phyloP scores from a whole-genome alignment of 2,888 invertebrate species.

The Drosophila fulvimacula region DNA sequence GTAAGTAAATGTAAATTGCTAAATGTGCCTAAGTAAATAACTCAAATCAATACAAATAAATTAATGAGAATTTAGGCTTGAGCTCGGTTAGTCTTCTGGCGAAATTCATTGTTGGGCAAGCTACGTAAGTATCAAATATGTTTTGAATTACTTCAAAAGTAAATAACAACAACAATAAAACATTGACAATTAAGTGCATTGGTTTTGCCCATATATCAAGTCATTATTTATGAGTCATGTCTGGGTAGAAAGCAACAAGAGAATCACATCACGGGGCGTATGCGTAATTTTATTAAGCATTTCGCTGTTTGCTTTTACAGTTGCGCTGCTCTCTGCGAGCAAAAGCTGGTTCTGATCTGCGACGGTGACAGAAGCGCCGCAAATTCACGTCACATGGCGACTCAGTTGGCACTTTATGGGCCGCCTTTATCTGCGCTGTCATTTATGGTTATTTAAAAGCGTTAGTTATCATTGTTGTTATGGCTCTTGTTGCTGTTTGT shows the following conservation, averaged over 20 bases:
- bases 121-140: conserved; percentile 11
- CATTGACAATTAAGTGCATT: conserved; percentile 12
- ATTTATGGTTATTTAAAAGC: conserved; percentile 60
- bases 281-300: conserved; percentile 51
- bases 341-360: conserved; percentile 43
- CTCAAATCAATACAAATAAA: too few species aligned
- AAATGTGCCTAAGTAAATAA: too few species aligned
- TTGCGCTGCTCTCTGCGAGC: conserved; percentile 20
- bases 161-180: neutral
- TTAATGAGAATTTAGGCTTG: too few species aligned
- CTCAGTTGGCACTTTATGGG: conserved; percentile 56
- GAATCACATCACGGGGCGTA: conserved; percentile 39
- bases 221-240: conserved; percentile 45
- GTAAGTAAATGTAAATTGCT: too few species aligned
- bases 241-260: neutral
- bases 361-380: conserved; percentile 49
- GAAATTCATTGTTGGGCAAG: neutral
- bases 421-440: conserved; percentile 58
- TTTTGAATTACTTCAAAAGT: conserved; percentile 2
- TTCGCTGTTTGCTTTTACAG: conserved; percentile 43
- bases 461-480: conserved; percentile 62
- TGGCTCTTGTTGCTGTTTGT: conserved; percentile 37
- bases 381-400: conserved; percentile 40
- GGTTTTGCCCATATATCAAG: conserved; percentile 27
- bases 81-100: too few species aligned